These are phyloP conservation scores for Trichopria drosophilae DNA, from an alignment of 2,888 invertebrate genomes.

Conservation along the genomic window DNA sequence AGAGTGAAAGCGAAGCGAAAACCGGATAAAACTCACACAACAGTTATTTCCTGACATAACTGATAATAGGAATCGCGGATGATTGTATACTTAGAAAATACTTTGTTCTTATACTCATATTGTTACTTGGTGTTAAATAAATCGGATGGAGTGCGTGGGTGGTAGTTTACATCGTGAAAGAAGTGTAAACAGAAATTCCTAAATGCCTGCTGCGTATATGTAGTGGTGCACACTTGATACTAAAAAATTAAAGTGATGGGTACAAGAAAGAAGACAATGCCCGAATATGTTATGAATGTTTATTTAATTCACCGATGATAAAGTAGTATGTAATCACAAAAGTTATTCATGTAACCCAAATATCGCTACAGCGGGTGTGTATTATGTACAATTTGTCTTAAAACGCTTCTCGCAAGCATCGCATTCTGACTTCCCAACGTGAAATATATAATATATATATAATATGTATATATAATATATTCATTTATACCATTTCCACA, in stretches of 20 bases:
- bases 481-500: conserved; percentile 6
- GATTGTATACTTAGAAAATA: no score
- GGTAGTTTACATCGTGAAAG: no score
- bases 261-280: conserved; percentile 6
- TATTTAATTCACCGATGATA: conserved; percentile 53
- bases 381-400: conserved; percentile 48
- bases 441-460: conserved; percentile 26
- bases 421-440: conserved; percentile 25
- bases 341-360: conserved; percentile 52
- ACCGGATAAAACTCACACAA: no score
- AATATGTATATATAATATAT: conserved; percentile 10
- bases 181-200: no score
- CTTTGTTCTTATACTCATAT: no score
- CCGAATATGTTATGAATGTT: conserved; percentile 47
- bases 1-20: no score
- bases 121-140: no score
- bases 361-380: conserved; percentile 48
- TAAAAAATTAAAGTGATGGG: not conserved
- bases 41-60: no score
- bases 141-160: no score
- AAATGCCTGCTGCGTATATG: no score
- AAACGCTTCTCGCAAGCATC: conserved; percentile 35
- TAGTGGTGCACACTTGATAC: no score
- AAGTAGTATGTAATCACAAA: conserved; percentile 57
- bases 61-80: no score